Base-by-base conservation (phyloP, 2,888 invertebrate genomes). In the Holacanthella duospinosa region DNA sequence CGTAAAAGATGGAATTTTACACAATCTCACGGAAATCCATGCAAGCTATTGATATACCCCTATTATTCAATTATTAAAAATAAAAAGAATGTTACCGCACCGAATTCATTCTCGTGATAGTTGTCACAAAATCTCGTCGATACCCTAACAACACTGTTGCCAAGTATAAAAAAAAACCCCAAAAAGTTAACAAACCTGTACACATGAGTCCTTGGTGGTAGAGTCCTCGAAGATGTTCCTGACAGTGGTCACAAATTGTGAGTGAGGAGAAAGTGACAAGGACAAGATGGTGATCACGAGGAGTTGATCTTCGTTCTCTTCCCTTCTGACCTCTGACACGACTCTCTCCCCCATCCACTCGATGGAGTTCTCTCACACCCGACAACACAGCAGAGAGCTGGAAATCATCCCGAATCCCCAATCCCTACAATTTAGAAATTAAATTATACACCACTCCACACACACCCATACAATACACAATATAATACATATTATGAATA, bases 321-420 rank as follows among this genome's bases (percentile, higher is more conserved):
- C 9, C 36, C 36, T 6, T 9, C 36, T 36, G 16, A 29, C 57
- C 26, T 12, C 55, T 29, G 43, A 61, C 63, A 1, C 62, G 65
- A 6, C 57, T 60, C 16, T 59, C 59, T 29, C 64, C 59, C 19
- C 61, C 63, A n/a, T 26, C 12, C 53, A 9, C 4, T 21, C 48
- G 6, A 4, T 60, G 55, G 62, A 87, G 78, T 75, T 86, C 86
- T 74, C 84, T 83, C 69, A 87, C 82, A 76, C 85, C 84, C 54
- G 82, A 80, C 68, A 87, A 77, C 73, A 87, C 83, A 60, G 85
- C 82, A 74, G 82, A 83, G 75, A 86, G 85, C 76, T 86, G 86
- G 74, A 84, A 86, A 68, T 85, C 84, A 78, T 87, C 86, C 75
- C 84, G 84, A 74, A 87, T 85, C 69, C 86, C 86, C 84, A 87